Base-by-base conservation (phyloP, 30 jellyfish, hydroid and myxozoan genomes). In the Aurelia sp. region DNA sequence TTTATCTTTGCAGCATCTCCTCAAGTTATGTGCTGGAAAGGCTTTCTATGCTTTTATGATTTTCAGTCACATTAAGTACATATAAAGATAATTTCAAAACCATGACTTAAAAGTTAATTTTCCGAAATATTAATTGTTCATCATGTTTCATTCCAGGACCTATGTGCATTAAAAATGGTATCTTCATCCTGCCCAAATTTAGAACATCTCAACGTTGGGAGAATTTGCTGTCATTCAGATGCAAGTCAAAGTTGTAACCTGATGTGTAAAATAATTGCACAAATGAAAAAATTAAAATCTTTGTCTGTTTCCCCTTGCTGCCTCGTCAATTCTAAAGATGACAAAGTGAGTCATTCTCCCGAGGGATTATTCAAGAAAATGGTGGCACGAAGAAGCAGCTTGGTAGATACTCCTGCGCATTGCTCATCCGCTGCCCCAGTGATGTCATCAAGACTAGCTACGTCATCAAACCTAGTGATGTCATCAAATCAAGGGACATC, bases 221-320 rank as follows among this genome's bases (percentile, higher is more conserved):
- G 90, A 16, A 74, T 95, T n/a, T 97, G 95, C 74, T 88, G 90
- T 24, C 99, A 95, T 64, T 48, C 97, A 21, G 90, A 58, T 41
- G 44, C 61, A 7, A 44, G 22, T 27, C 88, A 67, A 13, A 27
- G 18, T 4, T 83, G 85, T 3, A 90, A 89, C 62, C 18, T 66
- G 18, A 65, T 95, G 22, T 89, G 96, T 70, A 62, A 52, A 74
- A 57, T 77, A 13, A 33, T 95, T 17, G 55, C 95, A 7, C 67
- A 66, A 48, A 84, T 95, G 82, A 67, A 73, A 60, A 81, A 73
- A 15, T 88, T 95, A 38, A 72, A 71, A 68, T 53, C 97, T 3
- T 59, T 95, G 62, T 71, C 97, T 1, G 69, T 95, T 10, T 76
- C 99, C 15, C 97, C 99, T 24, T 95, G 99, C 63, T 68, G 91